Conservation (phyloP, 2,113 vertebrate genomes). For the Oncorhynchus nerka region DNA sequence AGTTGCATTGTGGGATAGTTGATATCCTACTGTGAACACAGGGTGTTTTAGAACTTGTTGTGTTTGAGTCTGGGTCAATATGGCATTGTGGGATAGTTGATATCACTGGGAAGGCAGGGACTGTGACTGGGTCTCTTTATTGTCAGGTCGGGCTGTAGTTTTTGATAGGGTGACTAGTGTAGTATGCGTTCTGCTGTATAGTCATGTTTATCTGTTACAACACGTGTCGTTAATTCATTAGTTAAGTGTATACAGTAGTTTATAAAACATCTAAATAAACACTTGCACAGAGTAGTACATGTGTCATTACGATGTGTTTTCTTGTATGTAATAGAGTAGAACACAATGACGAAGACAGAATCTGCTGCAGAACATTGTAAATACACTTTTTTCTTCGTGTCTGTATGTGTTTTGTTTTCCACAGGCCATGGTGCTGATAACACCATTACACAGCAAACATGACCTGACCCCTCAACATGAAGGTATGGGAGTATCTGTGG, state of each 20-base stretch:
- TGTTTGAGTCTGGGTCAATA: constrained; percentile 16
- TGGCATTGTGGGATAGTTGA: too few species aligned
- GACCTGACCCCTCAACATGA: constrained; percentile 22
- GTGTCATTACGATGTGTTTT: neutral
- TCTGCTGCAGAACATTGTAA: neutral
- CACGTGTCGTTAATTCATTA: neutral
- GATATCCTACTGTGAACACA: constrained; percentile 13
- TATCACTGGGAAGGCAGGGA: constrained; percentile 15
- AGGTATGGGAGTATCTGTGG: constrained; percentile 37
- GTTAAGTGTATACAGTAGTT: neutral
- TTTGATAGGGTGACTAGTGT: constrained; percentile 17
- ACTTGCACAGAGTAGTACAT: neutral
- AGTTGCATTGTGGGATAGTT: neutral
- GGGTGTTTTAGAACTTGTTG: constrained; percentile 44
- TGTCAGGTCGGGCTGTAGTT: constrained; percentile 15
- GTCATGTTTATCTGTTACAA: neutral
- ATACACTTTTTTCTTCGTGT: neutral
- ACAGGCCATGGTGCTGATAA: constrained; percentile 14
- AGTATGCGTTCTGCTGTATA: neutral
- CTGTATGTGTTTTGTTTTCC: constrained; percentile 24
- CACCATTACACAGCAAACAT: constrained; percentile 8
- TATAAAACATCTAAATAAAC: too few species aligned
- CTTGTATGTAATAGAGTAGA: too few species aligned
- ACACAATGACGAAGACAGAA: neutral
- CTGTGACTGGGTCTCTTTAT: constrained; percentile 3